A percentile compares a stretch with the other conserved stretches of the same genome.
phyloP scores from a whole-genome alignment of 1,140 invertebrate genomes.

The Dolichoris vasculosae region DNA sequence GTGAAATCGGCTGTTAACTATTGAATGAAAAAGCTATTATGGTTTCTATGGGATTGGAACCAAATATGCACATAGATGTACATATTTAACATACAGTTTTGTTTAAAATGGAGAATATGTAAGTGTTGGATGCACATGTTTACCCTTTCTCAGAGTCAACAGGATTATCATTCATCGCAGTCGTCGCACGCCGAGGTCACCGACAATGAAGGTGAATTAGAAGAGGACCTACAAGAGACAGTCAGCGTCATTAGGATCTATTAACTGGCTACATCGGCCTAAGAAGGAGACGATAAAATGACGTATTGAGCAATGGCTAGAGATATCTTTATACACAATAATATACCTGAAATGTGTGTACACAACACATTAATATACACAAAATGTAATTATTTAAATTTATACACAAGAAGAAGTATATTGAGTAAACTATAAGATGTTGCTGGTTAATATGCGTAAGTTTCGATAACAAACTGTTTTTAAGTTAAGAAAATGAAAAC shows the following conservation, averaged over 20 bases:
- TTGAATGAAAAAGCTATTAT: slow-evolving; percentile 13
- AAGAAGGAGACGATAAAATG: slow-evolving; percentile 18
- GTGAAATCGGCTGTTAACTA: slow-evolving; percentile 24
- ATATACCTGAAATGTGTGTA: slow-evolving; percentile 46
- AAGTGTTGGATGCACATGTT: slow-evolving; percentile 50
- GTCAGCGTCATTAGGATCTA: slow-evolving; percentile 46
- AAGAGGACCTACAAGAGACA: slow-evolving; percentile 43
- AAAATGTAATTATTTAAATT: slow-evolving; percentile 50
- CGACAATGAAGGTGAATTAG: slow-evolving; percentile 41
- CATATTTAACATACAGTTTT: slow-evolving; percentile 51
- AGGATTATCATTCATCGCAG: slow-evolving; percentile 40
- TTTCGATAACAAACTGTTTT: slow-evolving; percentile 42
- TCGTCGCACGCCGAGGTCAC: slow-evolving; percentile 41
- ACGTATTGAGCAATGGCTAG: slow-evolving; percentile 26
- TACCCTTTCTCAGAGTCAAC: slow-evolving; percentile 50
- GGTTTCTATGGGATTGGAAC: slow-evolving; percentile 54
- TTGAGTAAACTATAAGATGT: slow-evolving; percentile 42
- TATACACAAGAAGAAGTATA: slow-evolving; percentile 37
- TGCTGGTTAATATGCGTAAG: slow-evolving; percentile 33
- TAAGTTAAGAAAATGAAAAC: slow-evolving; percentile 33
- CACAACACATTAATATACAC: slow-evolving; percentile 39
- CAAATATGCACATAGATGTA: slow-evolving; percentile 54
- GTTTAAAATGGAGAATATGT: slow-evolving; percentile 42
- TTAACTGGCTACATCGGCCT: slow-evolving; percentile 28
- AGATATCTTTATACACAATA: slow-evolving; percentile 32